Conservation (phyloP, 2,113 vertebrate species). For the Cercocebus atys region DNA sequence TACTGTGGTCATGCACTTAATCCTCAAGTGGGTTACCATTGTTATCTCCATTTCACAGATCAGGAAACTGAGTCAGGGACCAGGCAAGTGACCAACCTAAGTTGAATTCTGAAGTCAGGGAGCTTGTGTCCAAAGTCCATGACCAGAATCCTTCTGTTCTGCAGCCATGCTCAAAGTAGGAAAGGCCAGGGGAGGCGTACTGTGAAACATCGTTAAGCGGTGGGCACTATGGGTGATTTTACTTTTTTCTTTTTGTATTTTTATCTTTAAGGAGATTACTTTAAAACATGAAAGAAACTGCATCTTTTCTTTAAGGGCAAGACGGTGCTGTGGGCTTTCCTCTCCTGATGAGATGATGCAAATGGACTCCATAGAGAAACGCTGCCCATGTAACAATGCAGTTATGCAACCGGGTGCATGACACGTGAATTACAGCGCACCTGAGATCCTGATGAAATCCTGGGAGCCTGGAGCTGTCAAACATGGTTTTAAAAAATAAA, state of each 20-base stretch:
- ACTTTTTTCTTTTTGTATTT: background rate
- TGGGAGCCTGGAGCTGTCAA: background rate
- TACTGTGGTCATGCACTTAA: rapidly evolving
- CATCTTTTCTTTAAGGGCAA: background rate
- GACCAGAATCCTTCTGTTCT: too few species aligned
- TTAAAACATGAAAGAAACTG: background rate
- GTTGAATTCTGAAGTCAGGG: background rate
- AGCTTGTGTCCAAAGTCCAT: background rate
- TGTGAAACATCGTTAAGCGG: background rate
- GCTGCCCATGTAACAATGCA: rapidly evolving
- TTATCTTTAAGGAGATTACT: background rate
- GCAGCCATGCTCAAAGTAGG: rapidly evolving
- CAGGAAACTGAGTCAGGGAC: background rate
- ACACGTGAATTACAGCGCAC: background rate
- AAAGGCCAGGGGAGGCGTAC: rapidly evolving
- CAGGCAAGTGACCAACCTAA: background rate
- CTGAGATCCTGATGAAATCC: constrained; percentile 22
- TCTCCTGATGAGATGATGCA: background rate
- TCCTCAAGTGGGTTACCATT: rapidly evolving
- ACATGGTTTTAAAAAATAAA: background rate
- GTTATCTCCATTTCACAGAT: background rate
- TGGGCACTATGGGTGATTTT: background rate
- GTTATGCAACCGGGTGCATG: rapidly evolving
- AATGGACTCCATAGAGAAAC: background rate
- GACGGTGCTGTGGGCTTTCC: background rate